Evolutionary conservation across 2,888 invertebrate genomes (phyloP).

Genomic region (Chymomyza fuscimana): DNA sequence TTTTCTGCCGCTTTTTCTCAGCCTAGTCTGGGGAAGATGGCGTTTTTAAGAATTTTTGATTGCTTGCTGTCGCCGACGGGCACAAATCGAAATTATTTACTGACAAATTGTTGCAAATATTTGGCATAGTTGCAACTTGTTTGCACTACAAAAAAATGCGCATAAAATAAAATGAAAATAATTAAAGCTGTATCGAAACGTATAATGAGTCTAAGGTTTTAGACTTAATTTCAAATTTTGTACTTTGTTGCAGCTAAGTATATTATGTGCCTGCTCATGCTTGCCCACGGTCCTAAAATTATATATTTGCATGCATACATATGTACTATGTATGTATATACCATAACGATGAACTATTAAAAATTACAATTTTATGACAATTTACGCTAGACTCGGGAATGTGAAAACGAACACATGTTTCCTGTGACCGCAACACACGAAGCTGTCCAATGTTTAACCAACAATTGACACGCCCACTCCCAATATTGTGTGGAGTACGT

Average conservation of each 20-base stretch:
- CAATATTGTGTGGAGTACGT: conserved; percentile 33
- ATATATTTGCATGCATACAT: background rate
- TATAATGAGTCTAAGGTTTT: conserved; percentile 20
- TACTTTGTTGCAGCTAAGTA: conserved; percentile 10
- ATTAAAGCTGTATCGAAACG: conserved; percentile 45
- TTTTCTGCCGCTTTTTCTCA: conserved; percentile 1
- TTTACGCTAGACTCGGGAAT: conserved; percentile 30
- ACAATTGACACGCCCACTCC: conserved; percentile 70
- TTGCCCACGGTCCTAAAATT: conserved; percentile 14
- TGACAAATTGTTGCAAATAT: conserved; percentile 79
- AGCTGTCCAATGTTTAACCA: conserved; percentile 76
- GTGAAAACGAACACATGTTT: conserved; percentile 72
- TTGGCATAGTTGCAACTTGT: conserved; percentile 60
- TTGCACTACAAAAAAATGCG: conserved; percentile 52
- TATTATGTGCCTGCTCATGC: conserved; percentile 21
- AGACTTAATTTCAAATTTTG: conserved; percentile 26
- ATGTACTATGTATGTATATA: conserved; percentile 5
- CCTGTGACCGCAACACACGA: conserved; percentile 57
- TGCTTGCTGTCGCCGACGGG: conserved; percentile 31
- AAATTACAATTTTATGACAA: conserved; percentile 3
- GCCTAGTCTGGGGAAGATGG: conserved; percentile 31
- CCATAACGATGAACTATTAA: conserved; percentile 18
- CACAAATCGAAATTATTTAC: conserved; percentile 75
- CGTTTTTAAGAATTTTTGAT: conserved; percentile 41
- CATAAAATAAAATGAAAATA: conserved; percentile 49